Evolutionary conservation across 2,888 invertebrate species (phyloP), one percentile per base, ranked within the genome.

Genomic region (Venusia cambrica): DNA sequence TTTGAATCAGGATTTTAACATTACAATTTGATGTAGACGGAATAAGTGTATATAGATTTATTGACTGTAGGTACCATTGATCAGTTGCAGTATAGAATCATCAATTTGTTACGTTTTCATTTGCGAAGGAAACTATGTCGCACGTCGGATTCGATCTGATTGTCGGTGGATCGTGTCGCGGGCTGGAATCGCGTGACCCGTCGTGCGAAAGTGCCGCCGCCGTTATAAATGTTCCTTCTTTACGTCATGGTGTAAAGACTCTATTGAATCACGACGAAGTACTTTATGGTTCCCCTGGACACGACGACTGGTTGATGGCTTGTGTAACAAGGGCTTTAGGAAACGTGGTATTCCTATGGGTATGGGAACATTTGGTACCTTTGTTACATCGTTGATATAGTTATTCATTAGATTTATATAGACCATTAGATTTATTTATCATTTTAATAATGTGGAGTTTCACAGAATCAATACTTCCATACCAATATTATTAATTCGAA

Each of bases 61-160:
- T 22, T 18, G 22, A 38, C 14, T 18, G 20, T 32, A 9, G 25
- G 16, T 14, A 8, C 12, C 6, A 22, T 28, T 22, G 28, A 29
- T 22, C 13, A 24, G 16, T 21, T n/a, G 21, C 20, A 7, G 33
- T n/a, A 33, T 33, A 16, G 24, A 38, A 13, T 19, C 22, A 19
- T 24, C 12, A 8, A 33, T 14, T 9, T 19, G 24, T 15, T 6
- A 19, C 24, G 11, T 30, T n/a, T n/a, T 24, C 7, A 17, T 16
- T 13, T 21, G 17, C 18, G 34, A 27, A 28, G 17, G 8, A 12
- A 38, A 29, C 29, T 34, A 26, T 21, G 39, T 26, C 26, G 21
- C 34, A 30, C 41, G 41, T 44, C 34, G 24, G 29, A 35, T 8
- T 18, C 49, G 45, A 51, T 45, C 55, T 56, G 61, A 62, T 62